phyloP scores from a whole-genome alignment of 2,888 invertebrate species.

The Biston betularia region DNA sequence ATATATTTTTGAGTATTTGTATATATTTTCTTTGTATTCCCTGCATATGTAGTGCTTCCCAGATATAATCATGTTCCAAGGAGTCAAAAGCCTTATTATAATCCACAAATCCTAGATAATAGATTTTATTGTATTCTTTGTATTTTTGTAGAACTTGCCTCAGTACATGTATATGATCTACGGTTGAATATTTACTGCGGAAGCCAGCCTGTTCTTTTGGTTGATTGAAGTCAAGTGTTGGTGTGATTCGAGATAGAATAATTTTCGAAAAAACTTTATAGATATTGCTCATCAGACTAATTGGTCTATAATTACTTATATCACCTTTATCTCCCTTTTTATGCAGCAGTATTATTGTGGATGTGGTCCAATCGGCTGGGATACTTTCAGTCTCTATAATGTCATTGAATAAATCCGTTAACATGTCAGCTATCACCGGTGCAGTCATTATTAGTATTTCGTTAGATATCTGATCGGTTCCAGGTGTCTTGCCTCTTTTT shows the following conservation, averaged over 20 bases:
- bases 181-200: neutral
- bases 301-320: neutral
- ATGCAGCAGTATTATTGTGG: neutral
- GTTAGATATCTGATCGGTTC: neutral
- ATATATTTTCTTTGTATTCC: neutral
- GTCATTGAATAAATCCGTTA: neutral
- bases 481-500: neutral
- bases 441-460: neutral
- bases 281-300: neutral
- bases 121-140: neutral
- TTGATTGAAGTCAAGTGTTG: neutral
- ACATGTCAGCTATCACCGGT: neutral
- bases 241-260: neutral
- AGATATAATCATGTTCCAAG: neutral
- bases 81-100: too few relatives aligned
- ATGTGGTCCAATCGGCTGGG: neutral
- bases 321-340: neutral
- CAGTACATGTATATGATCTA: neutral
- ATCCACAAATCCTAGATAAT: neutral
- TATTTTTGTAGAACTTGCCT: neutral
- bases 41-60: neutral
- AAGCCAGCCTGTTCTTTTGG: slow-evolving; percentile 1
- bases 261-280: neutral
- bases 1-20: too few relatives aligned
- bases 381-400: neutral